Conservation (phyloP, 2,888 invertebrate species). For the Caenorhabditis imperialis region DNA sequence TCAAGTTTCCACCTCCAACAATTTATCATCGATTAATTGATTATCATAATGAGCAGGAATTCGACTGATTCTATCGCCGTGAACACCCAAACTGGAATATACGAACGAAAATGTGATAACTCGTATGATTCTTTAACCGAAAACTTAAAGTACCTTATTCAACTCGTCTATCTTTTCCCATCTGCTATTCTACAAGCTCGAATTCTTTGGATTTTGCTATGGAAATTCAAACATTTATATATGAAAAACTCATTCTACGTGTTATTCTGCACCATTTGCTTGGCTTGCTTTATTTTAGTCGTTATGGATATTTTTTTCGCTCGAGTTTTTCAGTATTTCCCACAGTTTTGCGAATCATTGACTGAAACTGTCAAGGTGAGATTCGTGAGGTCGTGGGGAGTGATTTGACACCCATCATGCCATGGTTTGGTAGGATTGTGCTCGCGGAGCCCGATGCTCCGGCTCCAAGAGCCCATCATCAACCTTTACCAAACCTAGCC, state of each 20-base stretch:
- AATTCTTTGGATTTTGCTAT: slow-evolving; percentile 22
- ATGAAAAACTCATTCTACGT: slow-evolving; percentile 48
- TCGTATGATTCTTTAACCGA: slow-evolving; percentile 1
- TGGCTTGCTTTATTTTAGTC: slow-evolving; percentile 29
- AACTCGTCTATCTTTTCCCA: slow-evolving; percentile 32
- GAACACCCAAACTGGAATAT: slow-evolving; percentile 3
- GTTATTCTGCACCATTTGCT: slow-evolving; percentile 23
- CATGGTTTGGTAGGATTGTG: too few species aligned
- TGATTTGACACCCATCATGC: too few species aligned
- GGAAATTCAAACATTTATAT: slow-evolving; percentile 23
- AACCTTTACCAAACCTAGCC: too few species aligned
- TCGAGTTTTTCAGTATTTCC: slow-evolving; percentile 46
- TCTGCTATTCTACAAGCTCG: slow-evolving; percentile 23
- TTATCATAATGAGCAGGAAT: not conserved
- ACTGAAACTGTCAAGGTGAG: slow-evolving; percentile 22
- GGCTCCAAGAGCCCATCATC: too few species aligned
- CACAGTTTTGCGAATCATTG: slow-evolving; percentile 34
- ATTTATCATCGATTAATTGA: too few species aligned
- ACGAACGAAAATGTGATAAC: slow-evolving; percentile 25
- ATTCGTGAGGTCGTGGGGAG: too few species aligned
- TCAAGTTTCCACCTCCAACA: slow-evolving; percentile 19
- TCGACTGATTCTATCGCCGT: not conserved
- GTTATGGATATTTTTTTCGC: slow-evolving; percentile 28
- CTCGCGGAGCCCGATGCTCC: not conserved
- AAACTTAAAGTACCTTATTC: slow-evolving; percentile 44